phyloP scores from a whole-genome alignment of 2,113 vertebrate species.

The Bubo blakistoni region DNA sequence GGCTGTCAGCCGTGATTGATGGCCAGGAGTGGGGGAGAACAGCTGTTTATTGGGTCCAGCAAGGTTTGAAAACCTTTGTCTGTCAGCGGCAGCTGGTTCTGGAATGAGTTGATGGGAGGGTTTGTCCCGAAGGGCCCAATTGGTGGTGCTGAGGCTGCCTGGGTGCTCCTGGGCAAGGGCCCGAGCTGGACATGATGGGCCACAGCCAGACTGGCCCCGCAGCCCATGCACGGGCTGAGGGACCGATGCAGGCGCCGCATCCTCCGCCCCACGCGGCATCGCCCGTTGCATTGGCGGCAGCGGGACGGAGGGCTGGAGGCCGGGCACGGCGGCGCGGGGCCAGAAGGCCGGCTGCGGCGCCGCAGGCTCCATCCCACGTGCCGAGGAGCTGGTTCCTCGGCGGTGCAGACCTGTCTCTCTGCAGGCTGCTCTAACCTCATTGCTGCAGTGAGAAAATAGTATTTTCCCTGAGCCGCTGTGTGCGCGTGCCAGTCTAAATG shows the following conservation, averaged over 20 bases:
- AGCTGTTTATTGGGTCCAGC: conserved; percentile 43
- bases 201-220: rapidly evolving
- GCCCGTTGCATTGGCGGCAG: neutral
- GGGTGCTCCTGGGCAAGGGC: rapidly evolving
- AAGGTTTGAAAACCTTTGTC: neutral
- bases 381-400: neutral
- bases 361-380: neutral
- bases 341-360: rapidly evolving
- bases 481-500: neutral
- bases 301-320: neutral
- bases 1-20: conserved; percentile 53
- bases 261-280: rapidly evolving
- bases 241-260: rapidly evolving
- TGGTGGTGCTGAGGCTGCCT: rapidly evolving
- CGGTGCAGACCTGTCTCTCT: neutral
- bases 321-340: rapidly evolving
- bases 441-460: neutral
- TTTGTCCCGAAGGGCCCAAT: neutral
- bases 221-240: rapidly evolving
- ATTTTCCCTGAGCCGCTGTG: neutral
- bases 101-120: rapidly evolving
- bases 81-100: neutral
- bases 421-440: neutral
- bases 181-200: rapidly evolving
- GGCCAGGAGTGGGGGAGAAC: neutral